These are phyloP conservation scores for Hippocampus guttulatus DNA, from an alignment of 2,113 vertebrate species.

Conservation along the genomic window DNA sequence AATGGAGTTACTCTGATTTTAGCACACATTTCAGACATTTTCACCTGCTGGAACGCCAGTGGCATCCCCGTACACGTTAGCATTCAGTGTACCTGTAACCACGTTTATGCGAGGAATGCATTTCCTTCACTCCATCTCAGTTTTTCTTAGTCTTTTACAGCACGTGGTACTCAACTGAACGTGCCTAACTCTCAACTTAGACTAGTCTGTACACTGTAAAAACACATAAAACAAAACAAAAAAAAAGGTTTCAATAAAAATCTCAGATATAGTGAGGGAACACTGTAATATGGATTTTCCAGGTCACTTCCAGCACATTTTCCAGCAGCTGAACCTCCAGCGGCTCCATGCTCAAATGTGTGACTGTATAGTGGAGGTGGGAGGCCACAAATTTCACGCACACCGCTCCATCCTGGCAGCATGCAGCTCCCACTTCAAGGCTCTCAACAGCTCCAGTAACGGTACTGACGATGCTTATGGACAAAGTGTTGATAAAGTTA, in stretches of 20 bases:
- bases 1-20: background rate
- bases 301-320: slow-evolving; percentile 87
- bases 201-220: background rate
- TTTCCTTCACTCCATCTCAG: background rate
- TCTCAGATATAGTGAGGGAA: background rate
- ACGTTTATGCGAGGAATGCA: background rate
- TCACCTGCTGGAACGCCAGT: background rate
- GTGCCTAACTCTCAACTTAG: background rate
- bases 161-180: background rate
- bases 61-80: background rate
- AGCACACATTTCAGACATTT: background rate
- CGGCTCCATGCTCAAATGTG: slow-evolving; percentile 86
- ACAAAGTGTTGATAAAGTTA: slow-evolving; percentile 9
- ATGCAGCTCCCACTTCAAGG: slow-evolving; percentile 89
- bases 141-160: background rate
- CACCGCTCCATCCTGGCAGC: slow-evolving; percentile 88
- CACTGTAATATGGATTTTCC: slow-evolving; percentile 84
- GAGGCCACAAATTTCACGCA: slow-evolving; percentile 84
- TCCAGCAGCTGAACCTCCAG: slow-evolving; percentile 91
- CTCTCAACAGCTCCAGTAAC: slow-evolving; percentile 80
- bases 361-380: slow-evolving; percentile 87
- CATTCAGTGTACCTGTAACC: background rate
- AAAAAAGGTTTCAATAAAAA: background rate
- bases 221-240: background rate
- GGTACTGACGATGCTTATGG: slow-evolving; percentile 65